These are phyloP conservation scores for Crocodylus rhombifer DNA, from an alignment of 2,797 vertebrate species.

Conservation along the genomic window DNA sequence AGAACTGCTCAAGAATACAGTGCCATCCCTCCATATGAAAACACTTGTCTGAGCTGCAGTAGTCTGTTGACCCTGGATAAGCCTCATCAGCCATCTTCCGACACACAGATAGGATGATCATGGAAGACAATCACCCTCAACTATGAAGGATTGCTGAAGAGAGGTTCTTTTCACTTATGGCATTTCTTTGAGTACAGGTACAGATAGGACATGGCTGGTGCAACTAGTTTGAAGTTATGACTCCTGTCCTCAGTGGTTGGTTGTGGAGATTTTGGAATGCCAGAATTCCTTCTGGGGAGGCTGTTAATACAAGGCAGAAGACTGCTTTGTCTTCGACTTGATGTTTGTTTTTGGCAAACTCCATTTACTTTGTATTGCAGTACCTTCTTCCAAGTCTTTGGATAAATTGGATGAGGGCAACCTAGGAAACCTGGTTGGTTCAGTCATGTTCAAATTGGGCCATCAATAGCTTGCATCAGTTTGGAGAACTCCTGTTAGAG, in stretches of 20 bases:
- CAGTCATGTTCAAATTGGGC: neutral
- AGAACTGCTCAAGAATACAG: too few species aligned
- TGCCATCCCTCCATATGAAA: too few species aligned
- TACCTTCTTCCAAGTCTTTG: neutral
- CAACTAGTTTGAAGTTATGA: neutral
- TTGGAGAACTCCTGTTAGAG: neutral
- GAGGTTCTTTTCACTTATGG: neutral
- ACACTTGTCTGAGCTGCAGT: too few species aligned
- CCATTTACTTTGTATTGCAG: fast-evolving
- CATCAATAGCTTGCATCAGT: neutral
- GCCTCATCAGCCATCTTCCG: too few species aligned
- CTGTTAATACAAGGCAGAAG: too few species aligned
- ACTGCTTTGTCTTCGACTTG: neutral
- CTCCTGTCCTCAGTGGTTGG: too few species aligned
- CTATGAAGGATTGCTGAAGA: too few species aligned
- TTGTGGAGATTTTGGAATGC: too few species aligned
- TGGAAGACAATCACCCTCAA: too few species aligned
- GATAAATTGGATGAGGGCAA: neutral
- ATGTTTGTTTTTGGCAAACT: neutral
- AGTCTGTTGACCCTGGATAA: too few species aligned
- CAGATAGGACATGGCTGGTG: neutral
- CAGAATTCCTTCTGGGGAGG: too few species aligned
- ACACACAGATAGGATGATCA: too few species aligned
- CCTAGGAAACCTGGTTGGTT: neutral
- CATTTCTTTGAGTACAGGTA: neutral